Conservation (phyloP, 2,888 invertebrate genomes). For the Scaeva pyrastri region DNA sequence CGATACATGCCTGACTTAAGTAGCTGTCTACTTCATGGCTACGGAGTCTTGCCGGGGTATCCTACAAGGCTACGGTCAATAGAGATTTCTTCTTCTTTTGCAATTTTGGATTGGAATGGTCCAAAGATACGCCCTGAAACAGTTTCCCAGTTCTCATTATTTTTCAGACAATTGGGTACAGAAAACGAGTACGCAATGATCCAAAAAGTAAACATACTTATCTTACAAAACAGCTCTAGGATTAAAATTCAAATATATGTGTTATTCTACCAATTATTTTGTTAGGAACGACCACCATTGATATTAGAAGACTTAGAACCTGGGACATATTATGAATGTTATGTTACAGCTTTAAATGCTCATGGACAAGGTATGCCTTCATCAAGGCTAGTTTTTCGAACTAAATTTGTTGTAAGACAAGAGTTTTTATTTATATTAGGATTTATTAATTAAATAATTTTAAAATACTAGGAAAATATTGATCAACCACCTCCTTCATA, state of each 20-base stretch:
- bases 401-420: slow-evolving; percentile 84
- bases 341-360: slow-evolving; percentile 90
- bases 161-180: slow-evolving; percentile 85
- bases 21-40: slow-evolving; percentile 92
- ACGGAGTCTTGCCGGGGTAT: slow-evolving; percentile 91
- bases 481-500: slow-evolving; percentile 86
- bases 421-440: neutral
- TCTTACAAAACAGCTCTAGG: neutral
- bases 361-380: slow-evolving; percentile 92
- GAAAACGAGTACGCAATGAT: slow-evolving; percentile 86
- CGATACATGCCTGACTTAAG: slow-evolving; percentile 92
- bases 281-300: slow-evolving; percentile 87
- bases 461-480: slow-evolving; percentile 74
- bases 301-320: slow-evolving; percentile 90
- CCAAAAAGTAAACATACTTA: slow-evolving; percentile 83
- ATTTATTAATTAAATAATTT: slow-evolving; percentile 3
- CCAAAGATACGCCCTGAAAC: slow-evolving; percentile 90
- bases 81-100: slow-evolving; percentile 90
- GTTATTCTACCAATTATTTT: neutral
- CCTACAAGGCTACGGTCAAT: slow-evolving; percentile 89
- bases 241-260: neutral
- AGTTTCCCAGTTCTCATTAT: slow-evolving; percentile 87
- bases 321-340: slow-evolving; percentile 91
- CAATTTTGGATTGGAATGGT: slow-evolving; percentile 91
- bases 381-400: slow-evolving; percentile 90